Evolutionary conservation across 2,888 invertebrate genomes (phyloP).

Genomic region (Hecatera dysodea): DNA sequence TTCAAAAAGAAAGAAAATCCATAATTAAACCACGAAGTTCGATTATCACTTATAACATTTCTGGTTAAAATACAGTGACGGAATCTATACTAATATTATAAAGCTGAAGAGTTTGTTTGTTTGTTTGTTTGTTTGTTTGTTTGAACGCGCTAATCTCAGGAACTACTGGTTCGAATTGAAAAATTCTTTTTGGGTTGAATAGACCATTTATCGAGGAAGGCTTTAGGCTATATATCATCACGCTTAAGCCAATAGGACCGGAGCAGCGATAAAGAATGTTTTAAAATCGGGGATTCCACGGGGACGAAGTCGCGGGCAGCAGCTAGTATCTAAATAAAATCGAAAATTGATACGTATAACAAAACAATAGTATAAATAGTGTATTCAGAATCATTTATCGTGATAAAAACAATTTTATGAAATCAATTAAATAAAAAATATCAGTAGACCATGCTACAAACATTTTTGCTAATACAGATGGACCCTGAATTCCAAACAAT

Average conservation of each 20-base stretch:
- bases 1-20: background rate
- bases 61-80: constrained; percentile 16
- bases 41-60: background rate
- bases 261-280: too few species aligned
- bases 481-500: background rate
- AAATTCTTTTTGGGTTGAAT: too few species aligned
- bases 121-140: too few species aligned
- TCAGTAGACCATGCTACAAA: background rate
- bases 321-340: too few species aligned
- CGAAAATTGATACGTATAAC: background rate
- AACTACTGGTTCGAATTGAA: too few species aligned
- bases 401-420: background rate
- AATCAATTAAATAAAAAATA: background rate
- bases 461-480: background rate
- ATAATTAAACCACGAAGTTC: background rate
- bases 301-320: too few species aligned
- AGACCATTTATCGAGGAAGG: too few species aligned
- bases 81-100: constrained; percentile 2
- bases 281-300: too few species aligned
- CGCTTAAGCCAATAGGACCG: too few species aligned
- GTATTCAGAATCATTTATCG: background rate
- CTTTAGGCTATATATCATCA: too few species aligned
- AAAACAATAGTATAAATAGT: background rate
- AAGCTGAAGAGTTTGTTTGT: too few species aligned
- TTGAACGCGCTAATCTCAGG: too few species aligned